Evolutionary conservation across 2,797 vertebrate genomes (phyloP).

Genomic region (Enteromius afrohamiltoni): DNA sequence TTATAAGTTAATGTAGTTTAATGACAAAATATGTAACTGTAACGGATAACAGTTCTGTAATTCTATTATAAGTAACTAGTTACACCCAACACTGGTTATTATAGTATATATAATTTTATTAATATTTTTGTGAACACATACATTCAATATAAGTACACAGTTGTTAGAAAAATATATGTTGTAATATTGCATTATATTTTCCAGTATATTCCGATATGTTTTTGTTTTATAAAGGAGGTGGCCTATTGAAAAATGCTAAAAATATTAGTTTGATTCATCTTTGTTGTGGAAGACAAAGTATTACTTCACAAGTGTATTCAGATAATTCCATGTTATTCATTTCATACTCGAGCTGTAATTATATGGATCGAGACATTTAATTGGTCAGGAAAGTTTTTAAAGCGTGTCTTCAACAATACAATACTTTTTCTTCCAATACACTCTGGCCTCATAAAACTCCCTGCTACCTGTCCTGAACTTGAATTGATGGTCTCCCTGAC

Average conservation of each 20-base stretch:
- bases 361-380: not conserved
- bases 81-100: not conserved
- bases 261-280: not conserved
- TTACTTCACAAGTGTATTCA: not conserved
- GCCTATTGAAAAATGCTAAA: not conserved
- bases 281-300: not conserved
- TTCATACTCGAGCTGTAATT: not conserved
- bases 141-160: too few relatives aligned
- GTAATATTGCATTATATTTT: not conserved
- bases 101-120: not conserved
- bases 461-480: slow-evolving; percentile 65
- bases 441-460: slow-evolving; percentile 55
- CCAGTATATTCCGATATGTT: not conserved
- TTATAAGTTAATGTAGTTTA: too few relatives aligned
- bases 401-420: slow-evolving; percentile 16
- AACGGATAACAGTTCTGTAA: too few relatives aligned
- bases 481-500: slow-evolving; percentile 76
- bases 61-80: too few relatives aligned
- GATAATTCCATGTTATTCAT: not conserved
- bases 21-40: too few relatives aligned
- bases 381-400: not conserved
- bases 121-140: not conserved
- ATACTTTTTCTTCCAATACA: slow-evolving; percentile 49
- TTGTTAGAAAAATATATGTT: not conserved
- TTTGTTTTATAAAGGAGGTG: not conserved